Conservation (phyloP, 2,888 invertebrate genomes). For the Urechis unicinctus region DNA sequence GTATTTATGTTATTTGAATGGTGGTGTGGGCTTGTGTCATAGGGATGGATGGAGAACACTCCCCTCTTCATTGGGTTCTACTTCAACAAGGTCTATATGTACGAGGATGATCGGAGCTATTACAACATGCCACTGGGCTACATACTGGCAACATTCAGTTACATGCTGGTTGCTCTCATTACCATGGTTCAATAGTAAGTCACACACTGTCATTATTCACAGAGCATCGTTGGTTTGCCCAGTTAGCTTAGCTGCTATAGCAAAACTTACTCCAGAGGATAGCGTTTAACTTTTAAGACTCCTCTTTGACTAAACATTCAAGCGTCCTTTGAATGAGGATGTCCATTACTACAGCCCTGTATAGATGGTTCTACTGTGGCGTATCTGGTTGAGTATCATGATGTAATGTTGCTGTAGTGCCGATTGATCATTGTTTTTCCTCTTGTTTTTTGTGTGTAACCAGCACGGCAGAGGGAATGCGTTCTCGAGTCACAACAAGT, state of each 20-base stretch:
- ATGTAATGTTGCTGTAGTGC: background rate
- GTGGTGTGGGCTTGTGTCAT: background rate
- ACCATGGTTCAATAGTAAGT: constrained; percentile 16
- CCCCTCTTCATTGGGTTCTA: constrained; percentile 78
- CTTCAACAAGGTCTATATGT: constrained; percentile 27
- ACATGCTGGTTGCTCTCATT: constrained; percentile 16
- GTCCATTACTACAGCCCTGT: too few species aligned
- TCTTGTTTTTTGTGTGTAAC: background rate
- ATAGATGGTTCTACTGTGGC: too few species aligned
- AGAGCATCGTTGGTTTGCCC: background rate
- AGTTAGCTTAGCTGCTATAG: background rate
- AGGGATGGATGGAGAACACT: constrained; percentile 71
- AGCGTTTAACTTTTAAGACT: too few species aligned
- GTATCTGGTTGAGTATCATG: too few species aligned
- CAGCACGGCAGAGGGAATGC: constrained; percentile 17
- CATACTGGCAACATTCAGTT: constrained; percentile 12
- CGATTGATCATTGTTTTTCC: background rate
- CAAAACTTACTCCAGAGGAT: too few species aligned
- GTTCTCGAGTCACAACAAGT: constrained; percentile 57
- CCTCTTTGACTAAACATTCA: too few species aligned
- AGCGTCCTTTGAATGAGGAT: too few species aligned
- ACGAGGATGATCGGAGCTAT: background rate
- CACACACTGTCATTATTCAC: background rate
- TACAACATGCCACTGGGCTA: constrained; percentile 21
- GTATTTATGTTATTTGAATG: background rate